Base-by-base conservation (phyloP, 2,888 invertebrate genomes). In the Drosophila histrio region DNA sequence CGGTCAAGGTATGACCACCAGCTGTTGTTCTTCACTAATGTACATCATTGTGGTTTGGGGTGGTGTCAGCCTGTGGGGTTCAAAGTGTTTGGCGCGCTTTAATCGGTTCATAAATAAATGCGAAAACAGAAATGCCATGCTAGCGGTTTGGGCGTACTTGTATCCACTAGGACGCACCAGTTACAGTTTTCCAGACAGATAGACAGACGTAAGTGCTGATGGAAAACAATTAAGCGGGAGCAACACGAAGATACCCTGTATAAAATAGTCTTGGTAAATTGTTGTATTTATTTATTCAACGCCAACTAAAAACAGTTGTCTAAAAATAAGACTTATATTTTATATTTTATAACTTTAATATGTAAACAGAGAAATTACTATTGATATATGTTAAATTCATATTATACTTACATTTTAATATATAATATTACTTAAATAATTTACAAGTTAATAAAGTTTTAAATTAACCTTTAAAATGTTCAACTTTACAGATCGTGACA, bases 101-200 rank as follows among this genome's bases (percentile, higher is more conserved):
- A 83, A 83, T 87, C 82, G 87, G 63, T 80, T 83, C 82, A 83
- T 83, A 83, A 83, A 83, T 83, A 83, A 83, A 86, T 83, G 81
- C 78, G 77, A 80, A 86, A 86, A 80, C 73, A 71, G 73, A 79
- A 83, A 80, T 81, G 78, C 70, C 67, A 44, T 57, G 76, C 73
- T 73, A 73, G 72, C 65, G 56, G 56, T 28, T 60, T 53, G 50
- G 60, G 41, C 57, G 60, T 58, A 28, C 34, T 50, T 61, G 43
- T 41, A 47, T 49, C 50, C 46, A 53, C 43, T 34, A 56, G 54
- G 32, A 11, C 41, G 56, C 59, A 44, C 43, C 53, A 47, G 57
- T 69, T 53, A 44, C 43, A 69, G 34, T 44, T 38, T 46, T 47
- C 49, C 56, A 43, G 59, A 39, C 32, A 62, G 32, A 66, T 17